phyloP scores from a whole-genome alignment of 2,888 invertebrate species.

The Girardia tigrina region DNA sequence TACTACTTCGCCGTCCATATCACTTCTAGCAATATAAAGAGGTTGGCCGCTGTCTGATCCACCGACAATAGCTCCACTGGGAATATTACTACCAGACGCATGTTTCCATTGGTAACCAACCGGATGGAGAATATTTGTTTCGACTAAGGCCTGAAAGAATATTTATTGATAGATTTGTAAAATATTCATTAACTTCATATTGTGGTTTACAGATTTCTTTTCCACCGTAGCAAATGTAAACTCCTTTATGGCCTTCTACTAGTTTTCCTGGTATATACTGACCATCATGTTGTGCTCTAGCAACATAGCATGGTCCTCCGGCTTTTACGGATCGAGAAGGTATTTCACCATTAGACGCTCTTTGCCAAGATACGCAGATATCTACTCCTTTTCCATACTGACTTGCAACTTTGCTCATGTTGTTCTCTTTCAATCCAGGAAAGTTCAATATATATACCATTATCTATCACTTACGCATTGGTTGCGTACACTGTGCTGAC shows the following conservation, averaged over 20 bases:
- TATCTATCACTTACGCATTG: too few species aligned
- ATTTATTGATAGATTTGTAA: too few species aligned
- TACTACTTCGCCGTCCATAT: neutral
- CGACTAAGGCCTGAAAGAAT: neutral
- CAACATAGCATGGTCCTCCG: neutral
- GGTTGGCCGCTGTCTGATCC: neutral
- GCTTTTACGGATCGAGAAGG: neutral
- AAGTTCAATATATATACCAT: too few species aligned
- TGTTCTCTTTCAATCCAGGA: too few species aligned
- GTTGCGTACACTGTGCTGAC: too few species aligned
- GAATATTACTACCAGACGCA: neutral
- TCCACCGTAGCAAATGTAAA: slow-evolving; percentile 21
- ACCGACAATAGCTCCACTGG: neutral
- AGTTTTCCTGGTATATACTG: slow-evolving; percentile 17
- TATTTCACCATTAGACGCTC: slow-evolving; percentile 20
- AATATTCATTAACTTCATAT: neutral
- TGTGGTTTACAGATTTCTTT: neutral
- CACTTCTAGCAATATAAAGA: neutral
- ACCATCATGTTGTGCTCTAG: neutral
- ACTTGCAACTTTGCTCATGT: slow-evolving; percentile 26
- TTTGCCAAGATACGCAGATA: slow-evolving; percentile 23
- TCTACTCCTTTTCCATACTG: neutral
- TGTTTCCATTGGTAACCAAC: neutral
- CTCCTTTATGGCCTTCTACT: neutral
- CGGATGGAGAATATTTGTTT: neutral